Conservation (phyloP, 2,797 vertebrate genomes). For the Aulostomus chinensis region DNA sequence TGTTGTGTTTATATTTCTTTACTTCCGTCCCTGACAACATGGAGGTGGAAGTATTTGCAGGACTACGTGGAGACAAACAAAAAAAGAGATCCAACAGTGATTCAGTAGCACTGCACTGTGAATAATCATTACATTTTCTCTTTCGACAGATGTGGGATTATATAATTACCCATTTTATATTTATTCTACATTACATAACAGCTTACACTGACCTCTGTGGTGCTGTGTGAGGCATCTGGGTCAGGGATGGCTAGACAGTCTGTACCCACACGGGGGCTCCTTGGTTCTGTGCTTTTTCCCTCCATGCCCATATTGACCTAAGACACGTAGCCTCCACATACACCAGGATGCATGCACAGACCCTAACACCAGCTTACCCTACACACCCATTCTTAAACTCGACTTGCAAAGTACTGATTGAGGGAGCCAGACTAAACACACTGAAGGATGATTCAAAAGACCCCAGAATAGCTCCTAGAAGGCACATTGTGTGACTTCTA, state of each 20-base stretch:
- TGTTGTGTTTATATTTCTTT: too few species aligned
- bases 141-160: too few species aligned
- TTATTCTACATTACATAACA: too few species aligned
- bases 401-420: conserved; percentile 25
- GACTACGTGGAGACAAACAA: too few species aligned
- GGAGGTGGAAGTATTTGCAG: too few species aligned
- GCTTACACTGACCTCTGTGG: background rate
- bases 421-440: conserved; percentile 53
- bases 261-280: conserved; percentile 50
- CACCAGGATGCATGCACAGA: conserved; percentile 1
- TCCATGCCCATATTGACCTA: conserved; percentile 24
- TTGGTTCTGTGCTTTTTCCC: conserved; percentile 17
- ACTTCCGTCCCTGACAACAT: too few species aligned
- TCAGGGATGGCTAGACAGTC: conserved; percentile 27
- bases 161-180: too few species aligned
- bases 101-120: too few species aligned
- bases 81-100: too few species aligned
- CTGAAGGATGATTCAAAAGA: conserved; percentile 24
- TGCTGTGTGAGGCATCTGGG: conserved; percentile 15
- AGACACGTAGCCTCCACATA: conserved; percentile 24
- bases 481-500: conserved; percentile 23
- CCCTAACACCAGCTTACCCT: conserved; percentile 39
- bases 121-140: too few species aligned
- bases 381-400: conserved; percentile 36
- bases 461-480: conserved; percentile 49